Evolutionary conservation across 2,113 vertebrate genomes (phyloP).

Genomic region (Grantiella picta): DNA sequence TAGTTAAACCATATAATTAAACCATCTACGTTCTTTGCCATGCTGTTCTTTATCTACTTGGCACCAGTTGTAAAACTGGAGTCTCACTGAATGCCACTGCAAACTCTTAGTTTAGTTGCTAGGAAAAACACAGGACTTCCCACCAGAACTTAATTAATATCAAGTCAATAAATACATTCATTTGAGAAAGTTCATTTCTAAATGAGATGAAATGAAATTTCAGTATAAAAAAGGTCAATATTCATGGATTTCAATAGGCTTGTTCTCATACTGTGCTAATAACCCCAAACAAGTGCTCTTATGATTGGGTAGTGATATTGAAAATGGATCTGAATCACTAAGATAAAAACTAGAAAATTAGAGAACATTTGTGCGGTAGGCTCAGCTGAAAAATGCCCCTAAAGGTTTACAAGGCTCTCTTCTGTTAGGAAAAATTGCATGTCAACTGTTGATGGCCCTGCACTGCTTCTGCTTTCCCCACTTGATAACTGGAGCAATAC

Average conservation of each 20-base stretch:
- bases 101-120: not conserved
- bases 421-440: not conserved
- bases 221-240: not conserved
- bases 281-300: not conserved
- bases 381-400: not conserved
- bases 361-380: not conserved
- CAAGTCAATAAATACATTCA: not conserved
- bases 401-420: not conserved
- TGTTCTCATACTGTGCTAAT: not conserved
- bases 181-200: not conserved
- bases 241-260: not conserved
- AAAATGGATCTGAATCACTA: not conserved
- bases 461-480: not conserved
- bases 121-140: not conserved
- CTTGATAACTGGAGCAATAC: not conserved
- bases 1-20: not conserved
- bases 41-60: not conserved
- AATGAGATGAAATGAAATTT: not conserved
- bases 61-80: not conserved
- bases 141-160: not conserved
- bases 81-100: not conserved
- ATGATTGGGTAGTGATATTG: not conserved
- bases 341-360: not conserved
- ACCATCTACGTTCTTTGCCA: not conserved
- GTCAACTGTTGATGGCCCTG: not conserved